These are phyloP conservation scores for Hydraecia micacea DNA, from an alignment of 2,888 invertebrate species.

Conservation along the genomic window DNA sequence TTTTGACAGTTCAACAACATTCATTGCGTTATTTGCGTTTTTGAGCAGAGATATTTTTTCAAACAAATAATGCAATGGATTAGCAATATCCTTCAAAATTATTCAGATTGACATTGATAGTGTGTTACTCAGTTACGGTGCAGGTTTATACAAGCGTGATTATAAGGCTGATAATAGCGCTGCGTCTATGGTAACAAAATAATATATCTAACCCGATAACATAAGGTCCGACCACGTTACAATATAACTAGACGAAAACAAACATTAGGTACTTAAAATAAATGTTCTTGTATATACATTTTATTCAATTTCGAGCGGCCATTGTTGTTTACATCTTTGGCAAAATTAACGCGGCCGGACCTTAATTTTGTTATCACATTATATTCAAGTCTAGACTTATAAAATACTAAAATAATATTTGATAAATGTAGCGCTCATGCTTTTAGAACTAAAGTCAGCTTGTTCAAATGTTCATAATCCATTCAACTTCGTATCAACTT, in stretches of 20 bases:
- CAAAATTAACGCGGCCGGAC: too few species aligned
- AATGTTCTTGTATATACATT: too few species aligned
- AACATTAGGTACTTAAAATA: too few species aligned
- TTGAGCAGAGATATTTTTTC: too few species aligned
- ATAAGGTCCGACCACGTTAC: too few species aligned
- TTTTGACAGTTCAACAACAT: too few species aligned
- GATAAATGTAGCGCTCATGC: not conserved
- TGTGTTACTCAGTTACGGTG: not conserved
- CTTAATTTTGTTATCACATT: not conserved
- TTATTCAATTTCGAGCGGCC: too few species aligned
- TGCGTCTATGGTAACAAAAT: not conserved
- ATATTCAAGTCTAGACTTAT: conserved; percentile 10
- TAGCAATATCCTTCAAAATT: not conserved
- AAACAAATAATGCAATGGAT: too few species aligned
- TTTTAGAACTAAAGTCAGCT: conserved; percentile 28
- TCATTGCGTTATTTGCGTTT: too few species aligned
- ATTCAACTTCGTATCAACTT: conserved; percentile 27
- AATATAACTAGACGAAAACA: too few species aligned
- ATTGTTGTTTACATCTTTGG: too few species aligned
- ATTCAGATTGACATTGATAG: not conserved
- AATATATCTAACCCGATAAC: not conserved
- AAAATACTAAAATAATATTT: conserved; percentile 29
- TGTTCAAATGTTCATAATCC: conserved; percentile 24
- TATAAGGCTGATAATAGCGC: not conserved
- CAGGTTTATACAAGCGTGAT: not conserved